Evolutionary conservation across 1,140 invertebrate species (phyloP), one percentile per base, ranked within the genome.

Genomic region (Pseudomyrmex pallidus): DNA sequence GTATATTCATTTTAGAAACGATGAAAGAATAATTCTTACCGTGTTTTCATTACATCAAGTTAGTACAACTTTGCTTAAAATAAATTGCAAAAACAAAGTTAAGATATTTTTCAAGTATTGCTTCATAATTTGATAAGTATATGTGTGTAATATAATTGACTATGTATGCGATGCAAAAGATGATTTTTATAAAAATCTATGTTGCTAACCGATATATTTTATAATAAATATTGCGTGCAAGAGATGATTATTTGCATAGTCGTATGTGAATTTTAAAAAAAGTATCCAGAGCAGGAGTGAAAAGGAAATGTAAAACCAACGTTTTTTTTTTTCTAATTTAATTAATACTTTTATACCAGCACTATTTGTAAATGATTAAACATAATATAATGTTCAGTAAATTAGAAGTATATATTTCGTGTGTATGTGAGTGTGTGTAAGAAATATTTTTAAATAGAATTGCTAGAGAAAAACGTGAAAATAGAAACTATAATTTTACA

Each of bases 351-450:
- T 80, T 80, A 61, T 80, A 80, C 72, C 52, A 78, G 48, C 44
- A 80, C 66, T 80, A 80, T 80, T 80, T 80, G 72, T 78, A 70
- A 78, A 78, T 72, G 76, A 80, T 80, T 50, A 70, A 80, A 80
- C 66, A 61, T 80, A 80, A 72, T 61, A n/a, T 59, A 80, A 80
- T 72, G 64, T 70, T 9, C 76, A 72, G 76, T 70, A 72, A 80
- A 80, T 80, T 80, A 80, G 54, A 80, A 78, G 48, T 70, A 50
- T 70, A 59, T 70, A 50, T 70, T 50, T 80, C 0, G 66, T 80
- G 76, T 50, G 35, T 35, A 3, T 35, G 35, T 35, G 35, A 35
- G 1, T 35, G 25, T 35, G 25, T 35, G 5, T 35, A 35, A 35
- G 35, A 35, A 35, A 35, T 35, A 35, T 25, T 59, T 66, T 80